Conservation (phyloP, 2,797 vertebrate species). For the Spinus pinus region DNA sequence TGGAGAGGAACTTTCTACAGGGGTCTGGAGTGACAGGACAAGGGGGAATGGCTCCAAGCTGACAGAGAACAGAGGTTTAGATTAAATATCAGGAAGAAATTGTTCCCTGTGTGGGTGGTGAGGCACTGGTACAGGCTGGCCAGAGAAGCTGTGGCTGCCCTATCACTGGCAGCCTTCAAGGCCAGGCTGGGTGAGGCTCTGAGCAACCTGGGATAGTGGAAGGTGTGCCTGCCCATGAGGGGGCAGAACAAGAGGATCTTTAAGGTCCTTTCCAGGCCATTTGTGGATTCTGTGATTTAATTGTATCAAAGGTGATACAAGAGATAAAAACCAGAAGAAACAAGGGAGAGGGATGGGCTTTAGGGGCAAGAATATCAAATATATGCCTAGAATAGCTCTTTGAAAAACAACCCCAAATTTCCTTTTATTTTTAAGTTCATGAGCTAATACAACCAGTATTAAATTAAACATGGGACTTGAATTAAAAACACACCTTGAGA, state of each 20-base stretch:
- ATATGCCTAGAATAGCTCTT: not conserved
- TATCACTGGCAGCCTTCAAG: not conserved
- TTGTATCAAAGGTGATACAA: not conserved
- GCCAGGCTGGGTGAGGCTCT: not conserved
- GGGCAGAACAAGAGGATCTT: not conserved
- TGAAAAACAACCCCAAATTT: not conserved
- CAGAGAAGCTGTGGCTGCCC: not conserved
- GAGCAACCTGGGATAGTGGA: not conserved
- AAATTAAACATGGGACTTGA: not conserved
- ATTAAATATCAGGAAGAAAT: not conserved
- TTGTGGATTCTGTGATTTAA: not conserved
- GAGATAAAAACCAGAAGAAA: not conserved
- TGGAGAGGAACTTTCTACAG: not conserved
- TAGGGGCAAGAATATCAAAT: not conserved
- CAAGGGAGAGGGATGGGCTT: not conserved
- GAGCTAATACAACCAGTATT: not conserved
- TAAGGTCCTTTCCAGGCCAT: not conserved
- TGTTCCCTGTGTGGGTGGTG: not conserved
- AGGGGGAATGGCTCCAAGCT: not conserved
- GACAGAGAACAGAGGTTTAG: not conserved
- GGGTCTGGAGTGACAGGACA: not conserved
- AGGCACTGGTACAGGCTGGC: accelerated
- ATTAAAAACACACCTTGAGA: not conserved
- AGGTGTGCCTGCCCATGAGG: not conserved
- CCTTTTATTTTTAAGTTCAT: not conserved